Conservation (phyloP, 1,140 invertebrate species). For the Aphis craccivora region DNA sequence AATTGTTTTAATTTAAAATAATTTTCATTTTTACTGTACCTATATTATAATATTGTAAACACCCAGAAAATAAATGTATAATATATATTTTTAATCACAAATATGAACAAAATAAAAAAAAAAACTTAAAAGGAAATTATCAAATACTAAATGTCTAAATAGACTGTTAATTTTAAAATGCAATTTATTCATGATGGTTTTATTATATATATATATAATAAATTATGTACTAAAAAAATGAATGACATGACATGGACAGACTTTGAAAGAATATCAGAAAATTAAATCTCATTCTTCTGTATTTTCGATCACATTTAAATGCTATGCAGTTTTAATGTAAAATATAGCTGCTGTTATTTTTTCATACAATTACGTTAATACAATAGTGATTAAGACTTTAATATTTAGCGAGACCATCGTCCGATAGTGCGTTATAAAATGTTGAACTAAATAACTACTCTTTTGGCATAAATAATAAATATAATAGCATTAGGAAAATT, state of each 20-base stretch:
- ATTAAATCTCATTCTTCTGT: conserved; percentile 25
- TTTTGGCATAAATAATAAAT: not conserved
- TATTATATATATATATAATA: not conserved
- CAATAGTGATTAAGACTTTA: not conserved
- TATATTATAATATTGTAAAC: not conserved
- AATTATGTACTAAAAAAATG: not conserved
- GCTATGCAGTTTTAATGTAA: not conserved
- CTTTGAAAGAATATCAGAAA: not conserved
- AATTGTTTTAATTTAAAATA: conserved; percentile 18
- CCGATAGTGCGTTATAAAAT: not conserved
- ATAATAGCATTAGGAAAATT: not conserved
- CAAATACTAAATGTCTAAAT: not conserved
- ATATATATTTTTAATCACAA: not conserved
- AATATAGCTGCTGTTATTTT: not conserved
- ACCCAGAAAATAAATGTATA: not conserved
- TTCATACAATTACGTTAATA: not conserved
- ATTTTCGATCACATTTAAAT: not conserved
- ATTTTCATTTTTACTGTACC: not conserved
- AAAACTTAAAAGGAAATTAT: not conserved
- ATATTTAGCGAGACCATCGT: not conserved
- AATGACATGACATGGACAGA: not conserved
- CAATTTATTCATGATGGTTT: not conserved
- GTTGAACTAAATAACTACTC: not conserved
- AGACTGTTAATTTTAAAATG: not conserved
- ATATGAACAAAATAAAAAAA: not conserved